phyloP scores from a whole-genome alignment of 2,113 vertebrate genomes.

The Nematolebias whitei region DNA sequence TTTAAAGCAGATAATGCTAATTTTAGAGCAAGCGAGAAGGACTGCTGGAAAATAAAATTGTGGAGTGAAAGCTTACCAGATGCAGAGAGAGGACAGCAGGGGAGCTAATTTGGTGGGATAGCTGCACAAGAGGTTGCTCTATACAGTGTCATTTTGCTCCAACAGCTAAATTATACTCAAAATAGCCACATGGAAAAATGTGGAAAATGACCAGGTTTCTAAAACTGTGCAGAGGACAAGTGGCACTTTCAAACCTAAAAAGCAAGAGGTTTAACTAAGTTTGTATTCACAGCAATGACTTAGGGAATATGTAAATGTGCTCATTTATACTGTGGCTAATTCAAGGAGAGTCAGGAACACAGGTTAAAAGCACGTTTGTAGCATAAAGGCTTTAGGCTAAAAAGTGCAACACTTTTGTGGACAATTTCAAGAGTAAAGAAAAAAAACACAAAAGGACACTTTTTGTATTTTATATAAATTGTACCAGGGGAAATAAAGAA shows the following conservation, averaged over 20 bases:
- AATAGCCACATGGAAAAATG: constrained; percentile 17
- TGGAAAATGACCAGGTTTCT: constrained; percentile 13
- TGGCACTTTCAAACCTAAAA: not conserved
- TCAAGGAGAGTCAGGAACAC: not conserved
- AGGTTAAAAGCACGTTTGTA: not conserved
- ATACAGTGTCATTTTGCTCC: constrained; percentile 29
- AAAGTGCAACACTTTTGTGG: not conserved
- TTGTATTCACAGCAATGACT: not conserved
- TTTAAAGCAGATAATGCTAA: constrained; percentile 36
- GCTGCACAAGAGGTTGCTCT: constrained; percentile 44
- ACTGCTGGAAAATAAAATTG: constrained; percentile 3
- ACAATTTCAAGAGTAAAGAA: not conserved
- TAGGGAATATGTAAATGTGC: not conserved
- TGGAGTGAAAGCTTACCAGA: constrained; percentile 36
- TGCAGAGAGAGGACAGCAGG: constrained; percentile 28
- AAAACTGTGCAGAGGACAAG: not conserved
- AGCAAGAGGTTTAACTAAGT: constrained; percentile 1
- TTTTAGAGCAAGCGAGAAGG: constrained; percentile 29
- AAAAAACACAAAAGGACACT: not conserved
- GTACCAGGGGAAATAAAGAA: not conserved
- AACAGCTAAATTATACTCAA: constrained; percentile 31
- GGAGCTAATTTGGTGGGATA: constrained; percentile 56
- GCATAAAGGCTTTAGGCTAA: not conserved
- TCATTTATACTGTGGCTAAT: not conserved
- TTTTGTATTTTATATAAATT: not conserved